Evolutionary conservation across 2,888 invertebrate species (phyloP), one percentile per base, ranked within the genome.

Genomic region (Willowsia nigromaculata): DNA sequence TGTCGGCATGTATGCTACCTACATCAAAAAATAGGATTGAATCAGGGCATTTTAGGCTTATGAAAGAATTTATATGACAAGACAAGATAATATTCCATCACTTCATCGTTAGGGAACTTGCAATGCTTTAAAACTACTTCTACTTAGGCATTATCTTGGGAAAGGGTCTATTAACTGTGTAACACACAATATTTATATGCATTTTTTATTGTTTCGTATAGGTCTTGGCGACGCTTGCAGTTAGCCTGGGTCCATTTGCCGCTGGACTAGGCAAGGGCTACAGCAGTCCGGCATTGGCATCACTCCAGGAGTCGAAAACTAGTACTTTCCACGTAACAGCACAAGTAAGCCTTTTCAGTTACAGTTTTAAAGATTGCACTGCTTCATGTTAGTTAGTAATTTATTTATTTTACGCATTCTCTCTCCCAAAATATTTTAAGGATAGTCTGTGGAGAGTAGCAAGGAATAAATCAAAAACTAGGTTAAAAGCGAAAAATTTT

Each of bases 251-350:
- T 11, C 96, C 97, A 18, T 96, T 97, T 92, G 96, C 97, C 1
- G 96, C 96, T 0, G 97, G 97, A 0, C 95, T 97, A 80, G 96
- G 90, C 91, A 97, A 97, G 94, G 97, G 97, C 9, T 97, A 97
- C 95, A 97, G 96, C 94, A 97, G 97, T 0, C 97, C 97, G 0
- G 97, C 97, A 1, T 95, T 97, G 91, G 97, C 96, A 22, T 97
- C 97, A 0, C 95, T 97, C 93, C 95, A 96, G 90, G 96, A 96
- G 93, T 92, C 93, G 18, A 92, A 91, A 89, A 91, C 92, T 65
- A 91, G 91, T 53, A 91, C 91, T 89, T 92, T 92, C 87, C 91
- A 91, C 81, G 92, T 92, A 25, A 90, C 92, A 47, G 88, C 91
- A 76, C 92, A 92, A 91, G 92, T 92, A 91, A 91, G 91, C 15